A percentile compares a stretch with the other conserved stretches of the same genome.
Evolutionary conservation across 2,797 vertebrate species (phyloP).

Genomic region (Sebastes reedi): DNA sequence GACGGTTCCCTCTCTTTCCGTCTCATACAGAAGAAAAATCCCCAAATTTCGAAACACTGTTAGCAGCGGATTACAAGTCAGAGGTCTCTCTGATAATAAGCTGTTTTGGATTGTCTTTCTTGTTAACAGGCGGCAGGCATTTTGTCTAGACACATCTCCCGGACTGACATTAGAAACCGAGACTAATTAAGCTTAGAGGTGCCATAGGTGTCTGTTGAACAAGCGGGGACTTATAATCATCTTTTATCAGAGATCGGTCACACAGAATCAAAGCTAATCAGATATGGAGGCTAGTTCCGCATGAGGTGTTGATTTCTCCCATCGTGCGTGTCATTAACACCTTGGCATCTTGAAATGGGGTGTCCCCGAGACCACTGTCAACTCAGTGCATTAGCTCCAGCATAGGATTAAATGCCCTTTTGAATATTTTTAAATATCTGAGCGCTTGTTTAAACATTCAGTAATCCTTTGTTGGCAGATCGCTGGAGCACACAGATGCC

Average conservation of each 20-base stretch:
- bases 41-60: background rate
- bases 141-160: conserved; percentile 43
- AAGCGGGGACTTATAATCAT: conserved; percentile 49
- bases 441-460: conserved; percentile 58
- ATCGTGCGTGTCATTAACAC: conserved; percentile 31
- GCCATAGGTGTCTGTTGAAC: conserved; percentile 31
- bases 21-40: background rate
- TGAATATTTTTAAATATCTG: conserved; percentile 56
- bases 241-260: conserved; percentile 51
- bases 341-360: conserved; percentile 26
- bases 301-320: conserved; percentile 7
- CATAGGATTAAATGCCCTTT: conserved; percentile 35
- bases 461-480: conserved; percentile 66
- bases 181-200: conserved; percentile 40
- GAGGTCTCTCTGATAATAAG: conserved; percentile 23
- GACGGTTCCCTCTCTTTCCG: background rate
- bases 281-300: conserved; percentile 22
- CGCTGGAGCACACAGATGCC: conserved; percentile 60
- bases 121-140: conserved; percentile 27
- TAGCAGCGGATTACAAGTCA: background rate
- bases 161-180: conserved; percentile 17
- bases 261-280: conserved; percentile 54
- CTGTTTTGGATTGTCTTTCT: conserved; percentile 14
- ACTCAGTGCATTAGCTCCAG: conserved; percentile 7
- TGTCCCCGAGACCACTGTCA: conserved; percentile 24